Evolutionary conservation across 2,888 invertebrate genomes (phyloP), one percentile per base, ranked within the genome.

Genomic region (Pelosia muscerda): DNA sequence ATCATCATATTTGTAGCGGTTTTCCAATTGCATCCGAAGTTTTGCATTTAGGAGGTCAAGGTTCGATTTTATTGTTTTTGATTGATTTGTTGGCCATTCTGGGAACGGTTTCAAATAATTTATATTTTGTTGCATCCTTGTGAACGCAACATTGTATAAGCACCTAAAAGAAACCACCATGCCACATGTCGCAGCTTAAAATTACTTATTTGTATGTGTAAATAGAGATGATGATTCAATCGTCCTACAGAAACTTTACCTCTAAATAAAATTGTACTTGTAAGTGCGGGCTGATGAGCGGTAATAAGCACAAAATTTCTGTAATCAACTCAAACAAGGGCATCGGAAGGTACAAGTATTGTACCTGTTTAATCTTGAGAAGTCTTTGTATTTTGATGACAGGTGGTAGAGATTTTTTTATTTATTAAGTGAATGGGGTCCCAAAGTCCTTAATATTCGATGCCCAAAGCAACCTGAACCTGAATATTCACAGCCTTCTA

Each of bases 81-180:
- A 38, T 38, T 10, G 9, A 15, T 42, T 2, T 38, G 42, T 13
- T 19, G 3, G 2, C 11, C 13, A 19, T 42, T 19, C 42, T 4
- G 19, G 6, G 13, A 19, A 4, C 15, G 19, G 15, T 78, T 78
- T 78, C 63, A 55, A 28, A 61, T 76, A 59, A 81, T 86, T 86
- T 73, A 71, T 82, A 86, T 84, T 82, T 82, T n/a, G 72, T n/a
- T 76, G 62, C 83, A 82, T 78, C 73, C 69, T 66, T 72, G 60
- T 63, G 71, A 64, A 38, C 15, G 71, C 73, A 63, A 72, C 76
- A 76, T 80, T 75, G 78, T 78, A 68, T 71, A 58, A 72, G 72
- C 67, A 61, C 75, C 73, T 68, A 77, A 77, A 85, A 82, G 83
- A 84, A 83, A 82, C 78, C 73, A 69, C 79, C 75, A 76, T 76